phyloP scores from a whole-genome alignment of 2,797 vertebrate species.

The Bufotes viridis region DNA sequence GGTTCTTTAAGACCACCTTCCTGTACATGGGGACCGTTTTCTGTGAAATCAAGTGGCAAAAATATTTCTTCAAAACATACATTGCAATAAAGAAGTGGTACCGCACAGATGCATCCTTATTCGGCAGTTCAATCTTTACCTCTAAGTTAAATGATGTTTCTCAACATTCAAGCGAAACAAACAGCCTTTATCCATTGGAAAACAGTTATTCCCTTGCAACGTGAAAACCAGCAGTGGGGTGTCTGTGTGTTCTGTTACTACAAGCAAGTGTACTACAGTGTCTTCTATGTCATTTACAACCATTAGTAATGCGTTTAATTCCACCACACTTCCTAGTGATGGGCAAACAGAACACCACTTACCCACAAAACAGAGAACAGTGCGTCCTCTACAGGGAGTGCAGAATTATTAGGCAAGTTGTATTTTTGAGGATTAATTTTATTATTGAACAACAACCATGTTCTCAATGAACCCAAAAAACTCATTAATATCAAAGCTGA shows the following conservation, averaged over 20 bases:
- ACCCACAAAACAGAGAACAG: slow-evolving; percentile 88
- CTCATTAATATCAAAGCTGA: too few relatives aligned
- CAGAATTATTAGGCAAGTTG: too few relatives aligned
- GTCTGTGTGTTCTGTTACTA: slow-evolving; percentile 76
- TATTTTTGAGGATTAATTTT: too few relatives aligned
- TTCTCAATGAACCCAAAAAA: too few relatives aligned
- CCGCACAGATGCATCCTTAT: slow-evolving; percentile 76
- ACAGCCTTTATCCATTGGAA: slow-evolving; percentile 88
- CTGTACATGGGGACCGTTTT: slow-evolving; percentile 98
- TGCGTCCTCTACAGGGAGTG: too few relatives aligned
- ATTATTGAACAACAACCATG: too few relatives aligned
- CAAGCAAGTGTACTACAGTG: slow-evolving; percentile 75
- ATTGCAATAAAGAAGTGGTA: slow-evolving; percentile 72
- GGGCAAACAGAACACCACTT: slow-evolving; percentile 76
- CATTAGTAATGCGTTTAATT: slow-evolving; percentile 76
- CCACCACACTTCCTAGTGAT: slow-evolving; percentile 69
- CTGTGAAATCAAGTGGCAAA: slow-evolving; percentile 93
- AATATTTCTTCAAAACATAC: slow-evolving; percentile 97
- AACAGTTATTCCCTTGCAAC: slow-evolving; percentile 90
- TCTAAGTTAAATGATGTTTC: slow-evolving; percentile 70
- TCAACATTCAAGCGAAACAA: slow-evolving; percentile 81
- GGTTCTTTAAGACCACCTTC: slow-evolving; percentile 93
- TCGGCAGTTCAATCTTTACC: slow-evolving; percentile 77
- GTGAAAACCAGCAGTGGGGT: slow-evolving; percentile 81
- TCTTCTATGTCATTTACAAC: slow-evolving; percentile 80